A percentile compares a stretch with the other conserved stretches of the same genome.
Evolutionary conservation across 2,888 invertebrate genomes (phyloP).

Genomic region (Eupithecia subfuscata): DNA sequence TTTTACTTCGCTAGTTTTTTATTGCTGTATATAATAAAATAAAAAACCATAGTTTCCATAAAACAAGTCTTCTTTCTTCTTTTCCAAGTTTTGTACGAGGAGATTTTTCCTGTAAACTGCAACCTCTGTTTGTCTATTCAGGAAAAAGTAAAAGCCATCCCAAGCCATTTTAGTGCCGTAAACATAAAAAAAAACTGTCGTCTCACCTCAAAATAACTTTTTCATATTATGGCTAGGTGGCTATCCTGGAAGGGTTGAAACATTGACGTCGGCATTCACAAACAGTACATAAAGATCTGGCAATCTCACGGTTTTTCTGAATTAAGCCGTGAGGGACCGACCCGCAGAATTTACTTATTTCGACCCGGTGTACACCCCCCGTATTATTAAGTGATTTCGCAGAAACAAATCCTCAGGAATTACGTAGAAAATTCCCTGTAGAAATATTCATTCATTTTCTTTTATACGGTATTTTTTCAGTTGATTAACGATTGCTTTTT

Average conservation of each 20-base stretch:
- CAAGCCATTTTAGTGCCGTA: slow-evolving; percentile 47
- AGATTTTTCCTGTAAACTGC: background rate
- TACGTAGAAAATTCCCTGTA: slow-evolving; percentile 59
- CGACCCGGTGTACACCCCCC: slow-evolving; percentile 44
- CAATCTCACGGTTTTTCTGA: slow-evolving; percentile 75
- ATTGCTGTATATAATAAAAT: background rate
- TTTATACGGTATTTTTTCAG: slow-evolving; percentile 46
- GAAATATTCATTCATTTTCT: slow-evolving; percentile 52
- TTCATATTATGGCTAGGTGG: slow-evolving; percentile 65
- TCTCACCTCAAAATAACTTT: slow-evolving; percentile 66
- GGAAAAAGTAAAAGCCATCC: slow-evolving; percentile 27
- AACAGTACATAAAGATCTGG: slow-evolving; percentile 78
- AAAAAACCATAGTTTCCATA: background rate
- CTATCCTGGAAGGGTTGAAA: slow-evolving; percentile 72
- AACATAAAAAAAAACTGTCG: slow-evolving; percentile 58
- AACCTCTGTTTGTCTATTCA: slow-evolving; percentile 9
- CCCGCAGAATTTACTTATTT: slow-evolving; percentile 67
- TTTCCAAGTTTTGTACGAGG: background rate
- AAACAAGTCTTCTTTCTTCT: background rate
- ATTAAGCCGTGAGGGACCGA: slow-evolving; percentile 74
- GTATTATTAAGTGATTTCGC: slow-evolving; percentile 75
- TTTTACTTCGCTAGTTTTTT: background rate
- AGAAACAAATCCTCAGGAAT: slow-evolving; percentile 68
- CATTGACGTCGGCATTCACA: slow-evolving; percentile 73
- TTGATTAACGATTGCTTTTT: background rate